Evolutionary conservation across 2,888 invertebrate genomes (phyloP).

Genomic region (Drosophila antonietae): DNA sequence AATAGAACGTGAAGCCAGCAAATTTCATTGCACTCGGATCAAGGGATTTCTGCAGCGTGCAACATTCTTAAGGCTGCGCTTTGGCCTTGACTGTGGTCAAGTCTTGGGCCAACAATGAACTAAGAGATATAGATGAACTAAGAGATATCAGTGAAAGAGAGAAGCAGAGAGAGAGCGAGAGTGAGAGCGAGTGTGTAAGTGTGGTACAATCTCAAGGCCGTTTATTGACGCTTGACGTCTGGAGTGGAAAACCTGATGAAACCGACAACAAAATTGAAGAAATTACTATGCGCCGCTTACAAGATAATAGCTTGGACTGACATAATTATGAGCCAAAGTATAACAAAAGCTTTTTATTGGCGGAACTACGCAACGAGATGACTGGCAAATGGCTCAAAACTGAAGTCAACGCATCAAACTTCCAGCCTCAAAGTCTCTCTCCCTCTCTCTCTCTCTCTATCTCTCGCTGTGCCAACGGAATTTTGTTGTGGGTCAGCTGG

Average conservation of each 20-base stretch:
- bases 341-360: slow-evolving; percentile 22
- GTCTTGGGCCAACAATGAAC: slow-evolving; percentile 13
- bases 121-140: not conserved
- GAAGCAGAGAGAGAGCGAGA: not conserved
- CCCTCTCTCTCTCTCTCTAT: not conserved
- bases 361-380: slow-evolving; percentile 41
- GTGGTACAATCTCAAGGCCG: slow-evolving; percentile 42
- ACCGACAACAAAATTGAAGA: slow-evolving; percentile 41
- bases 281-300: slow-evolving; percentile 39
- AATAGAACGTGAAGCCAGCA: slow-evolving; percentile 36
- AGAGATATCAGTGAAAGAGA: not conserved
- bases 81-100: slow-evolving; percentile 59
- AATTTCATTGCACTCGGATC: slow-evolving; percentile 18
- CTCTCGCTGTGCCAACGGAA: slow-evolving; percentile 19
- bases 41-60: slow-evolving; percentile 14
- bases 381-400: slow-evolving; percentile 24
- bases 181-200: not conserved
- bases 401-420: not conserved
- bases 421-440: not conserved
- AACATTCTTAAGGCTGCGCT: slow-evolving; percentile 31
- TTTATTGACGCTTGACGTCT: slow-evolving; percentile 36
- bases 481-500: slow-evolving; percentile 40
- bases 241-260: slow-evolving; percentile 32
- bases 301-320: slow-evolving; percentile 33
- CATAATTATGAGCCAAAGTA: slow-evolving; percentile 38